Percentiles rank a stretch among this genome's conserved stretches.
Evolutionary conservation across 2,888 invertebrate genomes (phyloP).

Genomic region (Melipona bicolor): DNA sequence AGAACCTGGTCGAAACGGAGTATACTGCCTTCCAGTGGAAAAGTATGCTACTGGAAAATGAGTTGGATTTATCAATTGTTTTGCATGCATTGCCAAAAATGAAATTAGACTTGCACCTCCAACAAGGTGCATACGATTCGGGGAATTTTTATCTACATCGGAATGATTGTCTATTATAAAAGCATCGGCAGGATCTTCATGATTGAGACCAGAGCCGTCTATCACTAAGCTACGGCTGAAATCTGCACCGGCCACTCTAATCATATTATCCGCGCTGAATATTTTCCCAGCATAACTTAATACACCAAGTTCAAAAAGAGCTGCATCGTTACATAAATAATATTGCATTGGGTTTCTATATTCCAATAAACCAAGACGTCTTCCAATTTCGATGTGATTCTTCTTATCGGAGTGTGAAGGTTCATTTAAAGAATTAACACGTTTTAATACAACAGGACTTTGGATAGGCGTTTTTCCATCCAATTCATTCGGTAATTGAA

Average conservation of each 20-base stretch:
- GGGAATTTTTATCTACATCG: conserved; percentile 85
- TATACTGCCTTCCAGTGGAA: conserved; percentile 89
- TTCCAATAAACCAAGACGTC: conserved; percentile 85
- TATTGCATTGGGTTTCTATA: conserved; percentile 87
- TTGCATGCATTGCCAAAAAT: conserved; percentile 90
- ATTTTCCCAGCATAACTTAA: conserved; percentile 83
- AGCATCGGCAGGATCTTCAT: conserved; percentile 85
- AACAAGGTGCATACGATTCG: conserved; percentile 89
- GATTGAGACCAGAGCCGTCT: conserved; percentile 89
- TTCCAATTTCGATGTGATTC: conserved; percentile 86
- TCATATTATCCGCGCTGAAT: conserved; percentile 85
- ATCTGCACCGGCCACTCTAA: conserved; percentile 91
- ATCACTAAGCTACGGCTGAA: conserved; percentile 90
- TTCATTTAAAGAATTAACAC: conserved; percentile 58
- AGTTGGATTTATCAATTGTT: conserved; percentile 87
- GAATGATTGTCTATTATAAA: conserved; percentile 87
- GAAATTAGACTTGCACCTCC: conserved; percentile 91
- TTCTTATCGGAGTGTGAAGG: conserved; percentile 15
- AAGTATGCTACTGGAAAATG: conserved; percentile 90
- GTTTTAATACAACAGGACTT: conserved; percentile 62
- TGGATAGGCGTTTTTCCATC: conserved; percentile 87
- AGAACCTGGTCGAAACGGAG: conserved; percentile 83
- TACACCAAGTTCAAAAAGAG: conserved; percentile 88
- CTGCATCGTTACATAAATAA: conserved; percentile 89
- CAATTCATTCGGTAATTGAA: conserved; percentile 90